Base-by-base conservation (phyloP, 2,888 invertebrate species). In the Timema podura region DNA sequence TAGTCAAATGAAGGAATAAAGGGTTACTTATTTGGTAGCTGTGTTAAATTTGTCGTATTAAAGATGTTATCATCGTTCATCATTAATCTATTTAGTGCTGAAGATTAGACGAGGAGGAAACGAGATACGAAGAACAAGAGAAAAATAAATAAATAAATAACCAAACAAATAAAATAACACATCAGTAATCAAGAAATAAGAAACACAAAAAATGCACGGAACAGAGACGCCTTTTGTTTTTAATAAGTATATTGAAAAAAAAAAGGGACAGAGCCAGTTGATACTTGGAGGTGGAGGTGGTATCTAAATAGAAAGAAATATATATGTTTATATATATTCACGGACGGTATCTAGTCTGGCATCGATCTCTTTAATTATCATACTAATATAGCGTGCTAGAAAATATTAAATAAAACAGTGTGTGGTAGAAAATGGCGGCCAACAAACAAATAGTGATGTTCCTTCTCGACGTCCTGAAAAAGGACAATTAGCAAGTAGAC, bases 221-320 rank as follows among this genome's bases (percentile, higher is more conserved):
- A 70, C 48, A 69, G 61, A 70, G 68, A 71, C 69, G 71, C 67
- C 57, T 69, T 65, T 51, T 65, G 64, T 65, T 66, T 71, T 70
- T 64, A 67, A 49, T 44, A 49, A 30, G 45, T 67, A 49, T 67
- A 67, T 67, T 67, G 48, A 44, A 68, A 65, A 82, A 81, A 81
- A 79, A 80, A 80, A 81, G 82, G 82, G 82, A 82, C 82, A 82
- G 83, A 83, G 82, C 82, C 82, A 82, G 82, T 83, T 84, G 83
- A 84, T 84, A 84, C 84, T 84, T 84, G 84, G 84, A 84, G 83
- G 83, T 82, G 81, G 82, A 82, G 82, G 82, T 80, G 69, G 48
- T 66, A n/a, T 61, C 61, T 61, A 45, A 61, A 61, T 45, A 61
- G 30, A 61, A 61, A 61, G 61, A 61, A 61, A 51, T 2, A 51